Conservation (phyloP, 2,797 vertebrate species). For the Podarcis lilfordi region DNA sequence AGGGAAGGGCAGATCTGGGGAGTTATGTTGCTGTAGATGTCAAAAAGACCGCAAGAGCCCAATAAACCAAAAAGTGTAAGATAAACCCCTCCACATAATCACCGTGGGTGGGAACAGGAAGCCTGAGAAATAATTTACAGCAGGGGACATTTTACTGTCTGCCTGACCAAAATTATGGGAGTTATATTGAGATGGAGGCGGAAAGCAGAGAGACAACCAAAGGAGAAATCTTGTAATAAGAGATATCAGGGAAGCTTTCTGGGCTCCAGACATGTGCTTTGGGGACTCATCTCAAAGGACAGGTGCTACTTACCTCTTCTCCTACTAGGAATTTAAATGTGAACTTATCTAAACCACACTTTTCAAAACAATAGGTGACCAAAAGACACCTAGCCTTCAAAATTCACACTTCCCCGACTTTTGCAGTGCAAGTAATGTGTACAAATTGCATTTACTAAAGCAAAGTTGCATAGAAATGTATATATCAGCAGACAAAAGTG, state of each 20-base stretch:
- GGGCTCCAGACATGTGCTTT: neutral
- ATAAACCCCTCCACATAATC: neutral
- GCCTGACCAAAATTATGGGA: neutral
- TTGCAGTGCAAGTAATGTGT: too few species aligned
- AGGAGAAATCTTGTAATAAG: neutral
- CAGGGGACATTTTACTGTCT: neutral
- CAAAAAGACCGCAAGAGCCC: neutral
- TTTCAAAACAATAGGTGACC: too few species aligned
- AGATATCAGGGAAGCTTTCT: neutral
- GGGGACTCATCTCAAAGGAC: neutral
- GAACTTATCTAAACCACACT: too few species aligned
- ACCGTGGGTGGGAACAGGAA: neutral
- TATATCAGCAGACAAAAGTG: too few species aligned
- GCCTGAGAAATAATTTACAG: neutral
- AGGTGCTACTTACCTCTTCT: neutral
- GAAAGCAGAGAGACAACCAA: neutral
- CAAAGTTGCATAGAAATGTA: too few species aligned
- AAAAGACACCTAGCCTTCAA: too few species aligned
- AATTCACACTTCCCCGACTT: too few species aligned
- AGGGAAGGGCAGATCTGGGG: neutral
- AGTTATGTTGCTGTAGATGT: neutral
- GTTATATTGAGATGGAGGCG: neutral
- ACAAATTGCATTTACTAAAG: too few species aligned
- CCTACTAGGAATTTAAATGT: too few species aligned
- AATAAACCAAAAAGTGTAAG: neutral